Conservation (phyloP, 2,113 vertebrate species). For the Anguilla rostrata region DNA sequence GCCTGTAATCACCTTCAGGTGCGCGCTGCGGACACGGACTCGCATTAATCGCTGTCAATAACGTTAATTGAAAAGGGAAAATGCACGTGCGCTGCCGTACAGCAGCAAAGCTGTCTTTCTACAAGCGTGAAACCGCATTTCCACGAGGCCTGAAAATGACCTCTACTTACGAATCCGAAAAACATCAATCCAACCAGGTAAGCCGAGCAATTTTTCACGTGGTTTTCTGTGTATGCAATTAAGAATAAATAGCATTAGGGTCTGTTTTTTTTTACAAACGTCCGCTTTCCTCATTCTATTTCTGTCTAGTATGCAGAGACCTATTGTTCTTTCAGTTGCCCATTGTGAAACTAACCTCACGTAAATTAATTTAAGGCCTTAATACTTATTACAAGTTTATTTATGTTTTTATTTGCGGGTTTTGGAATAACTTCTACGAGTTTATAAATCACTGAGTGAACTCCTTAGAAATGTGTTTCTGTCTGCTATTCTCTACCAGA, state of each 20-base stretch:
- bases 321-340: too few relatives aligned
- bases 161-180: neutral
- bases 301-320: too few relatives aligned
- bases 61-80: constrained; percentile 1
- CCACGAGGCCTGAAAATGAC: constrained; percentile 1
- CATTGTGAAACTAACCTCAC: too few relatives aligned
- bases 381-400: too few relatives aligned
- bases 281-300: neutral
- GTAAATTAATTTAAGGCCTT: too few relatives aligned
- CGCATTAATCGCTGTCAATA: neutral
- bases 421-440: too few relatives aligned
- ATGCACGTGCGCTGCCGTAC: neutral
- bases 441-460: too few relatives aligned
- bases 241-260: neutral
- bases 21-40: neutral
- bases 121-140: neutral
- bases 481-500: too few relatives aligned
- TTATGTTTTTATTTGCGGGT: too few relatives aligned
- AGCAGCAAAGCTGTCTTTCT: neutral
- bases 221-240: neutral
- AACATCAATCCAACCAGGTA: constrained; percentile 3
- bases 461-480: too few relatives aligned
- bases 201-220: constrained; percentile 17
- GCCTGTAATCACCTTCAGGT: neutral
- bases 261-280: neutral